phyloP scores from a whole-genome alignment of 2,113 vertebrate species.

The Nymphicus hollandicus region DNA sequence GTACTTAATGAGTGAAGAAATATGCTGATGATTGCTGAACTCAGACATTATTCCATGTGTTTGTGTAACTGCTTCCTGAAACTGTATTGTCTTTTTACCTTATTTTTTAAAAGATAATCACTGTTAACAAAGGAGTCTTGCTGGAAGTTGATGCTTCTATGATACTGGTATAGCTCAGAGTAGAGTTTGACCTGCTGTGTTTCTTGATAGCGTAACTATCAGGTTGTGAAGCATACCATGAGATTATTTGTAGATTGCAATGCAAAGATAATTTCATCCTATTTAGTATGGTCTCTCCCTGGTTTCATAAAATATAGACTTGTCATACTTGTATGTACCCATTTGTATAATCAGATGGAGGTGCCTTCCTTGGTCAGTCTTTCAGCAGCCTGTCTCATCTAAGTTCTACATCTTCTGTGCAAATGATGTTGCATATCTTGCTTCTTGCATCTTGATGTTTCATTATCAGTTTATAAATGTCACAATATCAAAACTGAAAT shows the following conservation, averaged over 20 bases:
- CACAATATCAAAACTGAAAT: neutral
- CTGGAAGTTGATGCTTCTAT: neutral
- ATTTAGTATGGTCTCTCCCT: neutral
- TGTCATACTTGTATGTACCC: neutral
- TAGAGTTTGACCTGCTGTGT: neutral
- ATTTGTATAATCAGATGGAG: neutral
- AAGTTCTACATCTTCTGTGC: neutral
- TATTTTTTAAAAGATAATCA: neutral
- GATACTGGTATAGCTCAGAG: neutral
- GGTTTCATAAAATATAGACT: neutral
- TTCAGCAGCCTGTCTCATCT: neutral
- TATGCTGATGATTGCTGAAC: neutral
- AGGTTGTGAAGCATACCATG: neutral
- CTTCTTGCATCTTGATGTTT: neutral
- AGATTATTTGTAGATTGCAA: neutral
- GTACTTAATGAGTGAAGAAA: neutral
- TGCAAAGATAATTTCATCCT: neutral
- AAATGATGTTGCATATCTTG: neutral
- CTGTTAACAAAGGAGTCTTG: neutral
- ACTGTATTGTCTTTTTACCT: neutral
- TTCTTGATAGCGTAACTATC: neutral
- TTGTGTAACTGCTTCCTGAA: neutral
- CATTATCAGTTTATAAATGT: neutral
- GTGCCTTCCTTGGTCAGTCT: neutral
- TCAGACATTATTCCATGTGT: fast-evolving